Evolutionary conservation across 2,113 vertebrate genomes (phyloP).

Genomic region (Canis aureus): DNA sequence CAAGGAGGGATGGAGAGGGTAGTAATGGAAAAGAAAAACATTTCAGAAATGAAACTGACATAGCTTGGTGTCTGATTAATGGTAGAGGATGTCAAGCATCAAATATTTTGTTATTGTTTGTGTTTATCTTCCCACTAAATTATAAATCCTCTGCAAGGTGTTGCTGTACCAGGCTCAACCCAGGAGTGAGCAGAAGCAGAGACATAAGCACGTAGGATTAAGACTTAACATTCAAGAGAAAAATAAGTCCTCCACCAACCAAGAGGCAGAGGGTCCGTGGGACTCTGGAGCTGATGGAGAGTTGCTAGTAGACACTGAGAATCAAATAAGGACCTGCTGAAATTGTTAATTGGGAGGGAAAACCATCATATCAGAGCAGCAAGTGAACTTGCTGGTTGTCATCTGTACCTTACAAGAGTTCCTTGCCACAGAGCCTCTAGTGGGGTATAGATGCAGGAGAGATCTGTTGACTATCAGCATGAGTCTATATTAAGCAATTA

Average conservation of each 20-base stretch:
- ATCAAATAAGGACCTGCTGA: not conserved
- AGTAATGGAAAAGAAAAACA: not conserved
- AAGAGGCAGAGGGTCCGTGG: not conserved
- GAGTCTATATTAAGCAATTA: not conserved
- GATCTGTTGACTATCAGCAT: not conserved
- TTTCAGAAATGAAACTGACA: not conserved
- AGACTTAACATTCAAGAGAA: not conserved
- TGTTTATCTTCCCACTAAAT: not conserved
- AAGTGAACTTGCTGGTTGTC: not conserved
- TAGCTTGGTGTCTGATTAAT: not conserved
- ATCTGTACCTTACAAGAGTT: not conserved
- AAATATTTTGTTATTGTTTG: not conserved
- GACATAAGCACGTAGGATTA: not conserved
- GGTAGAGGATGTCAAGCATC: not conserved
- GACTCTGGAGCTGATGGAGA: not conserved
- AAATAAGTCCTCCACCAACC: not conserved
- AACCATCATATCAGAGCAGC: not conserved
- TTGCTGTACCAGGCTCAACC: not conserved
- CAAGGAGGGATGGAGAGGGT: not conserved
- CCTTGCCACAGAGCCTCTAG: not conserved
- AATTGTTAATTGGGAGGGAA: not conserved
- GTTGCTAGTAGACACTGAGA: not conserved
- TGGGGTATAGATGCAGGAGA: not conserved
- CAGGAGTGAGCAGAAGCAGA: not conserved
- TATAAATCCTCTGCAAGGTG: not conserved